A percentile compares a stretch with the other conserved stretches of the same genome.
phyloP scores from a whole-genome alignment of 2,797 vertebrate species.

The Pelochelys cantorii region DNA sequence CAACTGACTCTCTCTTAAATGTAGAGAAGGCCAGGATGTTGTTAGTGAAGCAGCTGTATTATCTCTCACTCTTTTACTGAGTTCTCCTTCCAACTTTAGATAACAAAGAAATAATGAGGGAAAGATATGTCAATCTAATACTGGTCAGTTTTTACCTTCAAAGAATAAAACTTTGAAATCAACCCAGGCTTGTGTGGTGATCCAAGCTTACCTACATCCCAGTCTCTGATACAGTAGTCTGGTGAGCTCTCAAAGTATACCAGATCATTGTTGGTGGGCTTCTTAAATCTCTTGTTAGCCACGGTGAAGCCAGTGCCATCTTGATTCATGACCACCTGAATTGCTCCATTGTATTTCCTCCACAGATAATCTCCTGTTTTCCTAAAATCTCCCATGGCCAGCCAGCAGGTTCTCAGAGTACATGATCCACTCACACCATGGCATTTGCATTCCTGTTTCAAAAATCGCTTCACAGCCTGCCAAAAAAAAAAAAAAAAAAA shows the following conservation, averaged over 20 bases:
- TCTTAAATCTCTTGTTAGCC: slow-evolving; percentile 89
- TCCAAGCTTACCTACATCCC: slow-evolving; percentile 88
- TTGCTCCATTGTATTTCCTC: slow-evolving; percentile 91
- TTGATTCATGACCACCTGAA: slow-evolving; percentile 96
- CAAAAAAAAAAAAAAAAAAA: not conserved
- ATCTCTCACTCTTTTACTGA: not conserved
- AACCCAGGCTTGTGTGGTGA: not conserved
- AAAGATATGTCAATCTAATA: not conserved
- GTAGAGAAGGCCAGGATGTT: not conserved
- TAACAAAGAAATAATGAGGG: not conserved
- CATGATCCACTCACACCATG: slow-evolving; percentile 97
- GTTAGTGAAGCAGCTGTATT: not conserved
- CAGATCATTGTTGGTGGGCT: slow-evolving; percentile 92
- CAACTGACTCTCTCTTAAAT: not conserved
- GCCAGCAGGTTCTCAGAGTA: slow-evolving; percentile 94
- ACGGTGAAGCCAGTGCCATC: slow-evolving; percentile 94
- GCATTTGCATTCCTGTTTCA: slow-evolving; percentile 96
- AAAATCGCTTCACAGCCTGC: slow-evolving; percentile 94
- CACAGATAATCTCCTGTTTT: slow-evolving; percentile 93
- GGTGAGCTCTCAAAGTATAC: slow-evolving; percentile 97
- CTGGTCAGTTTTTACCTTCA: not conserved
- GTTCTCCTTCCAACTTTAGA: not conserved
- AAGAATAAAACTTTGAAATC: slow-evolving; percentile 18
- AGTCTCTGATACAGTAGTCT: slow-evolving; percentile 95
- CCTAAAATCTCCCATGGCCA: slow-evolving; percentile 94